These are phyloP conservation scores for Drosophila bunnanda DNA, from an alignment of 2,888 invertebrate species.

Conservation along the genomic window DNA sequence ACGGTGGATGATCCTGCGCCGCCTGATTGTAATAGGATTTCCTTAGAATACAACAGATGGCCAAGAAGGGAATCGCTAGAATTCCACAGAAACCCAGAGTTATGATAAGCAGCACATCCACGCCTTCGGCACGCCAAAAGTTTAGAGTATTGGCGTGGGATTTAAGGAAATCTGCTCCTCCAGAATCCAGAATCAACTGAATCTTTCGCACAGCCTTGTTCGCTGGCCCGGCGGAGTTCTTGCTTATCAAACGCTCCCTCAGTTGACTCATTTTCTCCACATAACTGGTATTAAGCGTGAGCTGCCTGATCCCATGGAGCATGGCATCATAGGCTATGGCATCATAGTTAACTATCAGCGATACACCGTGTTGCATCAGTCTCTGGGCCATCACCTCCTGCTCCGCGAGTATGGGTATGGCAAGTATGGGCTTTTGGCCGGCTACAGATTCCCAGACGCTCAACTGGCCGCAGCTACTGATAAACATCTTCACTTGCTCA, in stretches of 20 bases:
- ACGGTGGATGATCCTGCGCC: slow-evolving; percentile 49
- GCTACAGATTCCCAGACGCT: slow-evolving; percentile 86
- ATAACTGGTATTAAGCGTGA: slow-evolving; percentile 82
- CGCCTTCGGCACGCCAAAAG: slow-evolving; percentile 80
- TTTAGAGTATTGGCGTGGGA: slow-evolving; percentile 81
- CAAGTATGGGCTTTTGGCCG: slow-evolving; percentile 85
- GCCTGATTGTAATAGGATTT: slow-evolving; percentile 77
- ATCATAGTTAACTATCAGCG: slow-evolving; percentile 81
- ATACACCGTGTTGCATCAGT: slow-evolving; percentile 84
- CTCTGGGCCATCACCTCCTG: slow-evolving; percentile 85
- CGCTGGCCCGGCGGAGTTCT: slow-evolving; percentile 64
- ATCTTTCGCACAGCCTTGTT: slow-evolving; percentile 81
- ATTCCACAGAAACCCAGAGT: slow-evolving; percentile 78
- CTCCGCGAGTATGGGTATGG: slow-evolving; percentile 86
- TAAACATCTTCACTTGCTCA: slow-evolving; percentile 86
- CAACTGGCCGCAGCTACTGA: slow-evolving; percentile 87
- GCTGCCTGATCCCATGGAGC: slow-evolving; percentile 81
- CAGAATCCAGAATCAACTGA: slow-evolving; percentile 80
- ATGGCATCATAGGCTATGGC: slow-evolving; percentile 84
- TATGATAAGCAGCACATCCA: slow-evolving; percentile 83
- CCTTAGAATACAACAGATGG: slow-evolving; percentile 81
- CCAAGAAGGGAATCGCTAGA: slow-evolving; percentile 82
- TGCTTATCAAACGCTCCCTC: slow-evolving; percentile 63
- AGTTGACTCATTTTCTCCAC: slow-evolving; percentile 55
- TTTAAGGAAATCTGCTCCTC: slow-evolving; percentile 82